Evolutionary conservation across 2,797 vertebrate species (phyloP), one percentile per base, ranked within the genome.

Genomic region (Coreius guichenoti): DNA sequence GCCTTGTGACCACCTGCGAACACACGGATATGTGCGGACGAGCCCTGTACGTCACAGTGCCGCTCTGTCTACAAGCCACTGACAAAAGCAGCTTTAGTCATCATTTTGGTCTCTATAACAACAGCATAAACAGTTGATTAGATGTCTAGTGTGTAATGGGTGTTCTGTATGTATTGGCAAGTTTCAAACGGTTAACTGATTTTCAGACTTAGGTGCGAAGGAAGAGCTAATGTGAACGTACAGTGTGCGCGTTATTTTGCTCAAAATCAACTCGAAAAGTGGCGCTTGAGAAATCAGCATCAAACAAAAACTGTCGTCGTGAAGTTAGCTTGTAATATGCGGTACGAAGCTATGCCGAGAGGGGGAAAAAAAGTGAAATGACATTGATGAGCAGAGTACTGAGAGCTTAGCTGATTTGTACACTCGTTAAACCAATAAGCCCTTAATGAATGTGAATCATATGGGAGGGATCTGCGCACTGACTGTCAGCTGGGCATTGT

Each of bases 241-340:
- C 82, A 74, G 82, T 84, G 39, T 29, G 45, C 26, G 16, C 8
- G 8, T 61, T 78, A 39, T 82, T 68, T 47, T 81, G 70, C 33
- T 76, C 14, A 86, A 77, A 85, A 77, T 49, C 85, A 77, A 49
- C 68, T 78, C 39, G 63, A 87, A 47, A 72, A 39, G 75, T 88
- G 90, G 82, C 45, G 79, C 75, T 82, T 47, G 43, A 78, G 58
- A 77, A 93, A 84, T 78, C 87, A 88, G 90, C 85, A 90, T 95
- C 94, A 90, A 95, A 95, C 94, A 94, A 90, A 95, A 91, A 94
- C 94, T 94, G 93, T 95, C 93, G 89, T 95, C 93, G 93, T 94
- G 87, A 90, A 90, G 90, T 87, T 85, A 87, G 58, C 90, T 90
- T 80, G 78, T 67, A 73, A 92, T 90, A 89, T 90, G 93, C 93